Evolutionary conservation across 23 tunicate genomes (phyloP), one percentile per base, ranked within the genome.

Genomic region (Phallusia fumigata): DNA sequence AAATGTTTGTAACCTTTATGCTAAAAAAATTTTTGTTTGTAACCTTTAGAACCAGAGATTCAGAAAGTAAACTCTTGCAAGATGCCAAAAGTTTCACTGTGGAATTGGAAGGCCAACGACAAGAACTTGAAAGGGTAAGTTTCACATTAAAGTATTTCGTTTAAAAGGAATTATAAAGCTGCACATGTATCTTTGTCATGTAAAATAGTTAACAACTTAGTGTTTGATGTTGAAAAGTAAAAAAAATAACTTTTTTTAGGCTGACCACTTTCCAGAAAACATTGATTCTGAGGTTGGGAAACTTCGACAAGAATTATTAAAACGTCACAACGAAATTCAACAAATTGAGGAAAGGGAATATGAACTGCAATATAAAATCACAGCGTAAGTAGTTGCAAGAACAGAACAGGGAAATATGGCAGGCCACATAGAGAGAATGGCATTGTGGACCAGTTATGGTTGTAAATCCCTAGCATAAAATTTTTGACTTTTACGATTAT

Each of bases 211-310:
- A 10, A 40, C 47, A 40, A 40, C 10, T 40, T 3, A 40, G 47
- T 40, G 47, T 40, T 40, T 19, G 18, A n/a, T n/a, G n/a, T n/a
- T n/a, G n/a, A n/a, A n/a, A n/a, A n/a, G n/a, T n/a, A n/a, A n/a
- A n/a, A n/a, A n/a, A n/a, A n/a, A n/a, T n/a, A n/a, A n/a, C n/a
- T n/a, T n/a, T n/a, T n/a, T 85, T 44, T 36, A 93, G 97, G 97
- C 97, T 64, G 97, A 93, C 82, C 89, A 93, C 72, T 93, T 93
- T 80, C 97, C 97, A 26, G 97, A 93, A 58, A 93, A 88, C 65
- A 82, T 88, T 33, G 97, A 93, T 77, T 75, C 85, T 32, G 98
- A 94, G 78, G 94, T 89, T 31, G 98, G 98, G 21, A 94, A 87
- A 72, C 76, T 94, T 2, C 69, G 98, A 18, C 98, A 94, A 75